A percentile compares a stretch with the other conserved stretches of the same genome.
phyloP scores from a whole-genome alignment of 2,113 vertebrate genomes.

The Dasypus novemcinctus region DNA sequence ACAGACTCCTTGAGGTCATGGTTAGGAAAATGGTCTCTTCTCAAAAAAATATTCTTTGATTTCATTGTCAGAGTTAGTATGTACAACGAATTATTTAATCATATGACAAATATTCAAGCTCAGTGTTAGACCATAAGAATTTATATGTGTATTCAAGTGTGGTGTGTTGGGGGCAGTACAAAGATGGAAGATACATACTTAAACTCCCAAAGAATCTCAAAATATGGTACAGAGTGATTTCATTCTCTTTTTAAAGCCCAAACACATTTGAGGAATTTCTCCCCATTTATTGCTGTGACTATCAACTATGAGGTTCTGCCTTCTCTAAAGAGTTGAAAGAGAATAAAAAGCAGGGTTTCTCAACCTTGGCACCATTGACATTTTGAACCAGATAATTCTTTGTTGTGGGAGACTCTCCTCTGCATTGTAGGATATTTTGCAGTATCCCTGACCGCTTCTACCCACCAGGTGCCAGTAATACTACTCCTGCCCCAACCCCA shows the following conservation, averaged over 20 bases:
- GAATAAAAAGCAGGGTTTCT: not conserved
- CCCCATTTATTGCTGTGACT: not conserved
- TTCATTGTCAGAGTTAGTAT: not conserved
- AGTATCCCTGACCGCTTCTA: not conserved
- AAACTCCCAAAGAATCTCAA: not conserved
- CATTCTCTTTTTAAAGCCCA: not conserved
- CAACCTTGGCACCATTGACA: not conserved
- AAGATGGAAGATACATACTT: not conserved
- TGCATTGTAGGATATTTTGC: too few species aligned
- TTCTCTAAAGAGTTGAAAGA: not conserved
- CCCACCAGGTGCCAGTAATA: not conserved
- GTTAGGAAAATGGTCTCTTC: slow-evolving; percentile 5
- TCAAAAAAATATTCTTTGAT: slow-evolving; percentile 10
- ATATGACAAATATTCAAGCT: not conserved
- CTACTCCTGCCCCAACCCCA: not conserved
- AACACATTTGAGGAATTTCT: slow-evolving; percentile 20
- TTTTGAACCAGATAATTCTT: not conserved
- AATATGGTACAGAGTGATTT: not conserved
- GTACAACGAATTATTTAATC: not conserved
- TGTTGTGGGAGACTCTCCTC: not conserved
- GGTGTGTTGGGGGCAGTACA: not conserved
- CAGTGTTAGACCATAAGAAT: not conserved
- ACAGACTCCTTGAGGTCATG: not conserved
- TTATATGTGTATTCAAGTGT: not conserved
- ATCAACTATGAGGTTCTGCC: not conserved